Evolutionary conservation across 2,888 invertebrate genomes (phyloP).

Genomic region (Archips crataeganus): DNA sequence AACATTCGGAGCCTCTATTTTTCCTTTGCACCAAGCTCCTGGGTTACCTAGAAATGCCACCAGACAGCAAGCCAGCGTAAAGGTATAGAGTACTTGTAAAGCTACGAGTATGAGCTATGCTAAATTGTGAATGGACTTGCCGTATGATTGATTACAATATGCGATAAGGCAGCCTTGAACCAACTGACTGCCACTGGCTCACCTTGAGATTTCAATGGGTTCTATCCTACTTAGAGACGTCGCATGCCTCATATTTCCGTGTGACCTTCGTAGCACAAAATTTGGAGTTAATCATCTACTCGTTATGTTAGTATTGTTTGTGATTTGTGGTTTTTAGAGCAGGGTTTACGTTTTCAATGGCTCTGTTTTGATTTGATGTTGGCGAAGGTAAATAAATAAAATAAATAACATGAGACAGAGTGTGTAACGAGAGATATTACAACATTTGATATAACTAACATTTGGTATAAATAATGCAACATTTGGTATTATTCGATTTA

Average conservation of each 20-base stretch:
- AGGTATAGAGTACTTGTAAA: no score
- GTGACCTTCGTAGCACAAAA: slow-evolving; percentile 26
- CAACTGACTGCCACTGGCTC: slow-evolving; percentile 5
- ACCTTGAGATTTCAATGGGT: slow-evolving; percentile 16
- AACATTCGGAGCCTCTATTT: no score
- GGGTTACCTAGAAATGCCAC: no score
- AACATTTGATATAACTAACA: no score
- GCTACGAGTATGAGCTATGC: no score
- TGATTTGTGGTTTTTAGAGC: neutral
- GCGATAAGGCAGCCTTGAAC: slow-evolving; percentile 19
- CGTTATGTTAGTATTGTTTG: slow-evolving; percentile 18
- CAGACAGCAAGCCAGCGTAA: no score
- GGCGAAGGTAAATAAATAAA: no score
- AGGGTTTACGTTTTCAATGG: neutral
- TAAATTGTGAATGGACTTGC: slow-evolving; percentile 10
- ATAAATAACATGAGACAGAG: no score
- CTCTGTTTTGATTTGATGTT: neutral
- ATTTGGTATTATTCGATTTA: no score
- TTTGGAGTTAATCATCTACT: slow-evolving; percentile 27
- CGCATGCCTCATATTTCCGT: slow-evolving; percentile 28
- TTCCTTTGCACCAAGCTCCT: no score
- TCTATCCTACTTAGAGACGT: slow-evolving; percentile 7
- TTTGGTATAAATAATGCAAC: no score
- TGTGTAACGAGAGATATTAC: no score
- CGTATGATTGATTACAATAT: neutral